Evolutionary conservation across 2,888 invertebrate genomes (phyloP).

Genomic region (Coecobrya sp.): DNA sequence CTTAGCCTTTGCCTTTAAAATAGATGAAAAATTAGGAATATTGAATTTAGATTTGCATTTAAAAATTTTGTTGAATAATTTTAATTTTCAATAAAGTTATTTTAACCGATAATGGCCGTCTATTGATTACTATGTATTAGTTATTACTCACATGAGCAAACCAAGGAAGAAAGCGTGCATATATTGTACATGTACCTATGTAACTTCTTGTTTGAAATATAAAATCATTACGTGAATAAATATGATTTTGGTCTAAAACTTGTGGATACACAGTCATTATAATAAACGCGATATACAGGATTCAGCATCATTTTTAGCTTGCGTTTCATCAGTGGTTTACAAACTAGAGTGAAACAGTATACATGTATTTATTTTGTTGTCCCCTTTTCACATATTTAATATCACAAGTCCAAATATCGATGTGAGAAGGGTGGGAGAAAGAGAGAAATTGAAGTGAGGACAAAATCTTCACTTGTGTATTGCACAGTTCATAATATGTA

Average conservation of each 20-base stretch:
- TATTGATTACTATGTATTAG: too few relatives aligned
- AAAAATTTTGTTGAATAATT: too few relatives aligned
- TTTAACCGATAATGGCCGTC: too few relatives aligned
- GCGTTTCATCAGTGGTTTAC: neutral
- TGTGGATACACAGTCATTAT: neutral
- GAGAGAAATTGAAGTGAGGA: slow-evolving; percentile 63
- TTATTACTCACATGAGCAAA: too few relatives aligned
- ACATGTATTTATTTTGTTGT: slow-evolving; percentile 5
- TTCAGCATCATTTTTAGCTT: neutral
- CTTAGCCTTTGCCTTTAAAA: too few relatives aligned
- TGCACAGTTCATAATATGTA: slow-evolving; percentile 37
- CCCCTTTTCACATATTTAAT: slow-evolving; percentile 54
- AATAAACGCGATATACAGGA: neutral
- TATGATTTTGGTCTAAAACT: neutral
- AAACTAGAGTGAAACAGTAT: neutral
- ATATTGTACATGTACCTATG: too few relatives aligned
- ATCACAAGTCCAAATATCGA: slow-evolving; percentile 5
- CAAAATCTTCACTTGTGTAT: slow-evolving; percentile 44
- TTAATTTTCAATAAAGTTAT: too few relatives aligned
- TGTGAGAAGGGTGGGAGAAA: slow-evolving; percentile 30
- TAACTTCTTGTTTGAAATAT: too few relatives aligned
- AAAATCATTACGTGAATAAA: neutral
- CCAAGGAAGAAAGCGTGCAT: too few relatives aligned
- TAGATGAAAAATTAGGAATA: too few relatives aligned
- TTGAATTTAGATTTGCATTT: too few relatives aligned